A percentile compares a stretch with the other conserved stretches of the same genome.
Conservation (phyloP, 1,140 invertebrate genomes). For the Drosophila trapezifrons region DNA sequence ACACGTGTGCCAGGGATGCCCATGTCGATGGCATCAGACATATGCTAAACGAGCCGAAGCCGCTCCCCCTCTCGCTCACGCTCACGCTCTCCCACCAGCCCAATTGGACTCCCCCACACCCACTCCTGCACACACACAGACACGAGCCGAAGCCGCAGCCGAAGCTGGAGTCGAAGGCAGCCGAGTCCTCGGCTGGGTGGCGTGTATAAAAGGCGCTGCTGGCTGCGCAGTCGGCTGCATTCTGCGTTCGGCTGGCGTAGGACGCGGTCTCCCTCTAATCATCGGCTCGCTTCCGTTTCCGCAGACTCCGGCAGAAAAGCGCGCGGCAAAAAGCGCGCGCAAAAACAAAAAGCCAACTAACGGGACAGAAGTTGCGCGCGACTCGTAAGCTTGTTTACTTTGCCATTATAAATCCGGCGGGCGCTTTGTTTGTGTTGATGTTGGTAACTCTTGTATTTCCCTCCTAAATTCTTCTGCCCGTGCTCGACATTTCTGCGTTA, state of each 20-base stretch:
- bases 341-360: constrained; percentile 54
- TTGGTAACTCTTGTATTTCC: constrained; percentile 46
- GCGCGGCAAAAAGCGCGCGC: constrained; percentile 72
- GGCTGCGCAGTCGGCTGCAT: constrained; percentile 49
- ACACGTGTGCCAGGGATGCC: constrained; percentile 34
- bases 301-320: constrained; percentile 15
- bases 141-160: constrained; percentile 24
- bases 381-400: constrained; percentile 73
- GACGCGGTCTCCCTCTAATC: constrained; percentile 44
- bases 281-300: not conserved
- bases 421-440: constrained; percentile 67
- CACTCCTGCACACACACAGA: not conserved
- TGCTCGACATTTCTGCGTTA: constrained; percentile 17
- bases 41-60: constrained; percentile 72
- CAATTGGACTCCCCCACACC: not conserved
- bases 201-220: constrained; percentile 65
- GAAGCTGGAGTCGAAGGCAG: constrained; percentile 23
- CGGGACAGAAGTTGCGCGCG: constrained; percentile 63
- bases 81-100: not conserved
- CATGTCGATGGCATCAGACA: constrained; percentile 64
- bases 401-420: constrained; percentile 74
- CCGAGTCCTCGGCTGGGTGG: not conserved
- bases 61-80: not conserved
- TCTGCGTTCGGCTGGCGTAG: constrained; percentile 71
- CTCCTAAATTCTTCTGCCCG: constrained; percentile 2